A percentile compares a stretch with the other conserved stretches of the same genome.
Evolutionary conservation across 2,888 invertebrate genomes (phyloP).

Genomic region (Drosophila aldrichi): DNA sequence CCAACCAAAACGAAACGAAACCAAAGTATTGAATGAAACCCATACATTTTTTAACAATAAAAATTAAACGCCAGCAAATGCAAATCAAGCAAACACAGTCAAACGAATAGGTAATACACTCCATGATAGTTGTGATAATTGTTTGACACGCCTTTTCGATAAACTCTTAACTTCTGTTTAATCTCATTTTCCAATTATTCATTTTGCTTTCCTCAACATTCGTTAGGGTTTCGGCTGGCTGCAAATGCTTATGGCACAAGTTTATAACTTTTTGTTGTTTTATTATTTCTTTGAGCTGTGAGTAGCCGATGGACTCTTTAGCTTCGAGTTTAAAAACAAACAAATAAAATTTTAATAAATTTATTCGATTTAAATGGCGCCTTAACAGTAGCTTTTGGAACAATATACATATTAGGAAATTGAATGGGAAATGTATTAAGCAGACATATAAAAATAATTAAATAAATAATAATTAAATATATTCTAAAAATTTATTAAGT

Average conservation of each 20-base stretch:
- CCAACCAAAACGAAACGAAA: constrained; percentile 20
- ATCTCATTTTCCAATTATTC: not conserved
- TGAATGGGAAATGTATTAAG: not conserved
- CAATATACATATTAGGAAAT: not conserved
- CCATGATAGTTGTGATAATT: not conserved
- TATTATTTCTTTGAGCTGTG: not conserved
- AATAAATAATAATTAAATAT: too few species aligned
- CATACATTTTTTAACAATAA: constrained; percentile 37
- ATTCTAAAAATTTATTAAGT: too few species aligned
- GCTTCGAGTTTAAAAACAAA: too few species aligned
- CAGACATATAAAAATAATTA: too few species aligned
- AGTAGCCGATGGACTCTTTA: constrained; percentile 6
- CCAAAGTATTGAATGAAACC: constrained; percentile 42
- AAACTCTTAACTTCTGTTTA: not conserved
- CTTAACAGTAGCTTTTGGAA: constrained; percentile 8
- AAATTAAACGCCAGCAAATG: constrained; percentile 19
- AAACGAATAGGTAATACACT: constrained; percentile 24
- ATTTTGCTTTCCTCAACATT: not conserved
- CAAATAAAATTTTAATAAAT: constrained; percentile 31
- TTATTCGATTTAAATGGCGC: constrained; percentile 65
- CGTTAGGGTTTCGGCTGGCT: not conserved
- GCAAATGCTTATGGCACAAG: not conserved
- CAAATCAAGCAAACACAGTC: constrained; percentile 11
- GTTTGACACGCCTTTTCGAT: not conserved
- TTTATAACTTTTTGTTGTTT: not conserved